Evolutionary conservation across 2,797 vertebrate genomes (phyloP), one percentile per base, ranked within the genome.

Genomic region (Menidia menidia): DNA sequence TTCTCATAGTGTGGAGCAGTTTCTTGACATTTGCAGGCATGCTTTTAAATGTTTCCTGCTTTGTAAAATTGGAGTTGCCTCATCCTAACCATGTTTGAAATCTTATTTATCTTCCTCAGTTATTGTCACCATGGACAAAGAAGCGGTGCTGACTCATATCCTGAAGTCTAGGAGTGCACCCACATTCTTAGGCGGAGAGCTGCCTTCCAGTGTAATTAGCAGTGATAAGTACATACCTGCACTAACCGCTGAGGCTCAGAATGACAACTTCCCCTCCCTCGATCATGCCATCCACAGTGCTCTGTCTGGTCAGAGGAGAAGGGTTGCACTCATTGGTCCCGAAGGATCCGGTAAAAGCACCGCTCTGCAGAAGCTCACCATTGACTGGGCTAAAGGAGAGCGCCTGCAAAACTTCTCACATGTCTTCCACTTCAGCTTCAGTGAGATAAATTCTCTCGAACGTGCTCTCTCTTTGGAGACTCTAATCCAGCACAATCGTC

Each of bases 271-370:
- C 1, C 12, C 59, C 32, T 48, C 71, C 5, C 30, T 92, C 0
- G 88, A 93, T 30, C 30, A 63, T 6, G 80, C 80, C 25, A 62
- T 94, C 65, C 69, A 16, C 1, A 16, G n/a, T 0, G 67, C 75
- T 41, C 76, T 92, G 61, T 60, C 62, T 15, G 76, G 13, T 30
- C 73, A 75, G 3, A 2, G 0, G 15, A 77, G 39, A 69, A 53
- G 61, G 1, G 83, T 94, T 12, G 32, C 87, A 4, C 55, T 95
- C 25, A 77, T 74, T 0, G 94, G 94, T 15, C 77, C 88, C 9
- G 90, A 86, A 12, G 94, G 94, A 1, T 87, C 89, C 0, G 95
- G 95, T 7, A 95, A 95, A 88, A 93, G 92, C 14, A 93, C 92
- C 0, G 76, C 85, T 0, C 55, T 94, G 62, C 83, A 92, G 65